Evolutionary conservation across 2,888 invertebrate species (phyloP), one percentile per base, ranked within the genome.

Genomic region (Spilarctia lutea): DNA sequence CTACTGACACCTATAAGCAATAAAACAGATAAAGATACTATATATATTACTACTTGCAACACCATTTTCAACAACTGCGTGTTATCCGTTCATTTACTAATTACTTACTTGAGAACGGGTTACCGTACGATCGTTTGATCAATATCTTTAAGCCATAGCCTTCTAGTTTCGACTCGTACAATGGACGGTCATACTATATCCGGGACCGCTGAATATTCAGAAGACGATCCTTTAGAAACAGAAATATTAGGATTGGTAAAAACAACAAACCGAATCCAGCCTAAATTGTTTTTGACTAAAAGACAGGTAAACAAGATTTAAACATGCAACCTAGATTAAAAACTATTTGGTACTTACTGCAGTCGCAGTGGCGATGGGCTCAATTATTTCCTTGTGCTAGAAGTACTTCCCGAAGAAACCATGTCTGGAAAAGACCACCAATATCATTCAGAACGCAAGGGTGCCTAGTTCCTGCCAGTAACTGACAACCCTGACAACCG

Each of bases 251-350:
- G 81, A 18, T 65, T 45, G 33, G 67, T 78, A 48, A 66, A 79
- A 0, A 77, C 81, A 2, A 74, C 83, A 24, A 89, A 88, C 68
- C 85, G 90, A 73, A 77, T 92, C 68, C 72, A 87, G 56, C 90
- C 94, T 3, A 92, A 87, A 84, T 89, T 94, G 39, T 68, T 84
- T 42, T 88, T 94, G 48, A 93, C 91, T 39, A 84, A 87, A 27
- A 84, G 87, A n/a, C 94, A 95, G 93, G 94, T 92, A 78, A 63
- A 45, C 35, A 7, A 16, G 7, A 63, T 30, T 30, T 18, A 10
- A 63, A 30, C 7, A 7, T 18, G 7, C 30, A 27, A 56, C n/a
- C 13, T n/a, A 16, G 60, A 60, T 60, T 56, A 11, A 13, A n/a
- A 56, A 56, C 56, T 56, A n/a, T n/a, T n/a, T 56, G n/a, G 10